Evolutionary conservation across 2,113 vertebrate genomes (phyloP).

Genomic region (Camarhynchus parvulus): DNA sequence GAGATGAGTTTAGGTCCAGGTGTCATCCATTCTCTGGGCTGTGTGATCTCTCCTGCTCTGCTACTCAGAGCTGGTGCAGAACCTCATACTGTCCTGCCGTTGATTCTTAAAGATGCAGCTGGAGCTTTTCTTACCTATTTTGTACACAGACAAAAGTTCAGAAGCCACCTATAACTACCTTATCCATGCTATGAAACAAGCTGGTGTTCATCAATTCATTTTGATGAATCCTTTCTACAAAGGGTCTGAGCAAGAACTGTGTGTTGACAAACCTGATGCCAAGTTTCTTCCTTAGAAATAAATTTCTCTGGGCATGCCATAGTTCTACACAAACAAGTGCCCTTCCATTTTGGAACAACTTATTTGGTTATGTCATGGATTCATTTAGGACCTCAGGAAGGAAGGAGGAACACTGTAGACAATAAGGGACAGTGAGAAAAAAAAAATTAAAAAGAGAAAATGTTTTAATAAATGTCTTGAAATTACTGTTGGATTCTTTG

Average conservation of each 20-base stretch:
- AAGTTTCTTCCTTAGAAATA: neutral
- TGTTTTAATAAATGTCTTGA: neutral
- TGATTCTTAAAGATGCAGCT: neutral
- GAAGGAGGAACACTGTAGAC: neutral
- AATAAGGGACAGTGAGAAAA: fast-evolving
- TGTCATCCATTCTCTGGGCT: no score
- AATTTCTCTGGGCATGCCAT: neutral
- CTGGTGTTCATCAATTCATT: neutral
- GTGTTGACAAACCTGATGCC: neutral
- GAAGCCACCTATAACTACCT: neutral
- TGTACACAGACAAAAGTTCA: neutral
- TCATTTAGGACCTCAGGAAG: neutral
- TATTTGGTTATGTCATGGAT: neutral
- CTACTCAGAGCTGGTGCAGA: neutral
- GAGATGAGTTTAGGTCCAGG: neutral
- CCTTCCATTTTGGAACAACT: neutral
- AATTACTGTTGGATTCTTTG: neutral
- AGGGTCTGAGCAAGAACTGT: neutral
- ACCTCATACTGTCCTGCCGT: neutral
- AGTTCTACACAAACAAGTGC: neutral
- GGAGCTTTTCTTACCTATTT: neutral
- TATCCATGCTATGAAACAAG: neutral
- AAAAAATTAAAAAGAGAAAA: neutral
- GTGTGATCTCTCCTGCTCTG: neutral
- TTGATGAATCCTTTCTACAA: neutral